Evolutionary conservation across 2,888 invertebrate species (phyloP), one percentile per base, ranked within the genome.

Genomic region (Sinopyrophorus schimmeli): DNA sequence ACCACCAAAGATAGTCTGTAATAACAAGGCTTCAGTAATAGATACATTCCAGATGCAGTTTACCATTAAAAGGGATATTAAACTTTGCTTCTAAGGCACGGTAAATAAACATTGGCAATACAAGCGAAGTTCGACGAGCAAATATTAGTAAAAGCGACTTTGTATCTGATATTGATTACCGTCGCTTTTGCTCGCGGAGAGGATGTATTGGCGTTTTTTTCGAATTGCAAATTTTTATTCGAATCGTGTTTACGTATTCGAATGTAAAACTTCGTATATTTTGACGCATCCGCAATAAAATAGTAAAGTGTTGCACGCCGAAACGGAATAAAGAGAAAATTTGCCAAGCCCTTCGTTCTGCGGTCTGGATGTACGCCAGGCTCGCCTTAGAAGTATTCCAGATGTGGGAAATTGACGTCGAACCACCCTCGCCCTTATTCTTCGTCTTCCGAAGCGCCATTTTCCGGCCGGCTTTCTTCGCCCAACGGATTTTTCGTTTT

Each of bases 31-130:
- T 27, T 44, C 43, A 24, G 47, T 49, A 53, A 51, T 23, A 41
- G 53, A 56, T 53, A 54, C 44, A 43, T 47, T 41, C 55, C 47
- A 53, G 54, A 56, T 56, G 51, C 32, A 49, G 26, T 47, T 37
- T 34, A 37, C 27, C 43, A 41, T 47, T 42, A 46, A 51, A 46
- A 24, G 41, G 41, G 41, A 40, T 51, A 46, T 51, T 51, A 47
- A 39, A 41, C 24, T 20, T 11, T 16, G 40, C 18, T 32, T 34
- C 35, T 44, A 28, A 26, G 40, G 24, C 28, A 34, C 23, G 30
- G 40, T 51, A 51, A 51, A 51, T 51, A 51, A 51, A 51, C 47
- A 47, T 21, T 15, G 46, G 42, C n/a, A 41, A 51, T 50, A 32
- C 47, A 51, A 47, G 47, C 47, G 40, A 51, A 51, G 42, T 46